Base-by-base conservation (phyloP, 1,140 invertebrate genomes). In the Grapholita molesta region DNA sequence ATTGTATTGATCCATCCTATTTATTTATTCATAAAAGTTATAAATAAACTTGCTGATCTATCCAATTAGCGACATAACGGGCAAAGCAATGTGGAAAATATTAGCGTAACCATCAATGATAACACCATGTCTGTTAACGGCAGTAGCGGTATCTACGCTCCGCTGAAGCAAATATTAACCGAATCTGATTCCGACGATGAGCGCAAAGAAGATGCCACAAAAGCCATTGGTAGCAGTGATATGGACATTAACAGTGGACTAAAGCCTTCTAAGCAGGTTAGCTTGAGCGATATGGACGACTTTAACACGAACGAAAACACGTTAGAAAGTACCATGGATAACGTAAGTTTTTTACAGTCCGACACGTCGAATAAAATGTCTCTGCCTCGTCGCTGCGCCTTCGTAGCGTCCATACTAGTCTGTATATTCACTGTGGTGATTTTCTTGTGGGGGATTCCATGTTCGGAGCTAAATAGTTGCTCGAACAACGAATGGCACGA, bases 181-280 rank as follows among this genome's bases (percentile, higher is more conserved):
- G 95, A 96, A 83, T 95, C 95, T 0, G 95, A 96, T 75, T 95
- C 95, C 1, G 95, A 96, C 72, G 95, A 95, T 74, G 95, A 96
- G 33, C 78, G 84, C 21, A 87, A 84, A 68, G 82, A 89, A 82
- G 88, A 67, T 67, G 82, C 79, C 23, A 89, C 89, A 64, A 86
- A 84, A 74, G 73, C 74, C 65, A 79, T 84, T 2, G 84, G 86
- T 21, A 84, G 80, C 57, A 84, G 89, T 72, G 93, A 94, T 80
- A 82, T 94, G 79, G 93, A 93, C 61, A 94, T 95, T 68, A 94
- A 94, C 55, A 90, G 88, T 68, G 88, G 88, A 12, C 68, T 92
- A 23, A 85, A 88, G 53, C 85, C 85, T 4, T 86, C 86, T 0
- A 92, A 89, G 65, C 89, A 90, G 64, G 89, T 84, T 70, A 92